These are phyloP conservation scores for Cantharis rufa DNA, from an alignment of 2,888 invertebrate genomes.

Conservation along the genomic window DNA sequence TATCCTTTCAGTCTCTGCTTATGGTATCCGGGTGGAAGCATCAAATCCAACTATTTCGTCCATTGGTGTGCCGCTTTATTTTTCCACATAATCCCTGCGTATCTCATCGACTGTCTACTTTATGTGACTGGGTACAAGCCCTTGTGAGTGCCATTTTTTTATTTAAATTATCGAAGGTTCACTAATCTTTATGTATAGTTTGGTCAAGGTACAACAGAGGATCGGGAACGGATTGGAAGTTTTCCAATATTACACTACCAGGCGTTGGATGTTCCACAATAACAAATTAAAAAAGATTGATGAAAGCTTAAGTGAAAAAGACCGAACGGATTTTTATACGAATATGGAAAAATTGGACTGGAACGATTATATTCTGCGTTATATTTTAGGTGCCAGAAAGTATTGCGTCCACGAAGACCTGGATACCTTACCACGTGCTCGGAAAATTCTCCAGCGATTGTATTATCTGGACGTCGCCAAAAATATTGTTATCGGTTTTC, in stretches of 20 bases:
- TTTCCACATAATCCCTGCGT: constrained; percentile 77
- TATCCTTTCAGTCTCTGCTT: constrained; percentile 78
- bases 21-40: constrained; percentile 79
- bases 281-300: constrained; percentile 63
- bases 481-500: constrained; percentile 41
- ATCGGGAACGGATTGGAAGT: constrained; percentile 67
- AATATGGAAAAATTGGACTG: constrained; percentile 61
- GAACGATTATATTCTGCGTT: constrained; percentile 68
- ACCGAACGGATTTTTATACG: constrained; percentile 66
- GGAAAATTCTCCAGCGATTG: constrained; percentile 62
- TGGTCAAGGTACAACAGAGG: constrained; percentile 67
- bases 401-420: constrained; percentile 85
- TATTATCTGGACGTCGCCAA: constrained; percentile 51
- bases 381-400: constrained; percentile 81
- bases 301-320: constrained; percentile 59
- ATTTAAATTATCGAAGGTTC: background rate
- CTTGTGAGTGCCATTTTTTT: constrained; percentile 65
- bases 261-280: constrained; percentile 78
- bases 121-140: constrained; percentile 71
- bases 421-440: constrained; percentile 73
- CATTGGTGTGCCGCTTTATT: constrained; percentile 71
- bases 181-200: constrained; percentile 54
- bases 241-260: constrained; percentile 79
- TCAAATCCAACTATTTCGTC: constrained; percentile 68
- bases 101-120: constrained; percentile 72